Conservation (phyloP, 2,113 vertebrate species). For the Callaeas wilsoni region DNA sequence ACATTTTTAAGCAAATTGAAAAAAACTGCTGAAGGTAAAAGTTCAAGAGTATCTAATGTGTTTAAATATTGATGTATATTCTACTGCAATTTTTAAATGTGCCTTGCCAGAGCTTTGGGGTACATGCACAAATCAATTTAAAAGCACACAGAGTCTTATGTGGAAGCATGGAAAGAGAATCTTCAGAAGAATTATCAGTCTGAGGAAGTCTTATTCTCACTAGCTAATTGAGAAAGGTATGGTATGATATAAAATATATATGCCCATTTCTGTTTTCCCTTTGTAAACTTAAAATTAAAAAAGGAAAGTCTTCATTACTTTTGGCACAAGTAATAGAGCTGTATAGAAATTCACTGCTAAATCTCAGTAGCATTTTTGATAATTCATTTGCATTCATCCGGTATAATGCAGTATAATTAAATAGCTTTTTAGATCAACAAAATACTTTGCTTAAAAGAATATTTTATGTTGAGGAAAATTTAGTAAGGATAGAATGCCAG, state of each 20-base stretch:
- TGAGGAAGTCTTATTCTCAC: neutral
- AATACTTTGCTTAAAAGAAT: constrained; percentile 1
- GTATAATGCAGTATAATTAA: neutral
- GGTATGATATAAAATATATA: neutral
- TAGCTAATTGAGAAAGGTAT: neutral
- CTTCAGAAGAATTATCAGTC: neutral
- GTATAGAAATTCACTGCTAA: neutral
- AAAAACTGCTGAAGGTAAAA: constrained; percentile 24
- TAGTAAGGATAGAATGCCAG: neutral
- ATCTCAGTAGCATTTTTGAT: neutral
- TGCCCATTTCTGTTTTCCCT: neutral
- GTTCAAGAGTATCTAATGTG: constrained; percentile 8
- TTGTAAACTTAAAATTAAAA: neutral
- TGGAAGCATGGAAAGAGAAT: neutral
- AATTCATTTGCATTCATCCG: neutral
- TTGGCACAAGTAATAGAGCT: neutral
- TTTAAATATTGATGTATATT: constrained; percentile 36
- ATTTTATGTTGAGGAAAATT: neutral
- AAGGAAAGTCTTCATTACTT: neutral
- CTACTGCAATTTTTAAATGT: neutral
- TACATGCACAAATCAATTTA: neutral
- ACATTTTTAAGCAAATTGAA: constrained; percentile 9
- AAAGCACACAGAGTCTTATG: neutral
- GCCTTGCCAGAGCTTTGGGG: neutral
- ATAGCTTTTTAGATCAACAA: neutral